Conservation (phyloP, 2,797 vertebrate genomes). For the Enteromius afrohamiltoni region DNA sequence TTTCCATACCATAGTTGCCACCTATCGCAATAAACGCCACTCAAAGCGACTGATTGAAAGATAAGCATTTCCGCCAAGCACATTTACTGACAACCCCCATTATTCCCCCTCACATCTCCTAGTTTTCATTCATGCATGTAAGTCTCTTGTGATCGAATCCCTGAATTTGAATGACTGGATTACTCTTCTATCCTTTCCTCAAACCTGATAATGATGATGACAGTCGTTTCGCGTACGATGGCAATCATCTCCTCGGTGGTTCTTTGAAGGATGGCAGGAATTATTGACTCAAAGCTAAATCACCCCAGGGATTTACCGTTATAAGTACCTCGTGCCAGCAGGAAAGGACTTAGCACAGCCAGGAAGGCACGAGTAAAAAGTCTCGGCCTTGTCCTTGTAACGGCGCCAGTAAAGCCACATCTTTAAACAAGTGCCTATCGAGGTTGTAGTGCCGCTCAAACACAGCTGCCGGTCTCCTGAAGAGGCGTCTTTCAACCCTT, state of each 20-base stretch:
- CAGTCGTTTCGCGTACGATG: constrained; percentile 27
- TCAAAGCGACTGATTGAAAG: constrained; percentile 37
- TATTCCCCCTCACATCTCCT: constrained; percentile 39
- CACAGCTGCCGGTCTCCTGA: constrained; percentile 71
- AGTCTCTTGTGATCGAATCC: constrained; percentile 17
- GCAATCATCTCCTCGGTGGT: constrained; percentile 15
- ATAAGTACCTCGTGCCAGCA: constrained; percentile 27
- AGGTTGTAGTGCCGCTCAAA: constrained; percentile 62
- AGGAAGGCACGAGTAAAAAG: constrained; percentile 19
- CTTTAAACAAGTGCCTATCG: constrained; percentile 62
- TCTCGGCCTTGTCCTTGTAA: constrained; percentile 37
- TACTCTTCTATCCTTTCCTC: constrained; percentile 45
- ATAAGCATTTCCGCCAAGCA: constrained; percentile 16
- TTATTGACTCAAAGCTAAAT: constrained; percentile 45
- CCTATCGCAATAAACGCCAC: constrained; percentile 27
- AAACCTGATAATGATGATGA: constrained; percentile 48
- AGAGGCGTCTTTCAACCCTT: constrained; percentile 71
- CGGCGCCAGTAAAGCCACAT: constrained; percentile 47
- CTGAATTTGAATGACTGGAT: constrained; percentile 49
- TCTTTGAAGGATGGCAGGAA: constrained; percentile 39
- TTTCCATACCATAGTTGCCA: not conserved
- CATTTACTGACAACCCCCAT: constrained; percentile 9
- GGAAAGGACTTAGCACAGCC: constrained; percentile 23
- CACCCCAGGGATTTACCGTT: constrained; percentile 38
- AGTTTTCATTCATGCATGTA: constrained; percentile 44